Base-by-base conservation (phyloP, 2,888 invertebrate genomes). In the Himalopsyche japonica region DNA sequence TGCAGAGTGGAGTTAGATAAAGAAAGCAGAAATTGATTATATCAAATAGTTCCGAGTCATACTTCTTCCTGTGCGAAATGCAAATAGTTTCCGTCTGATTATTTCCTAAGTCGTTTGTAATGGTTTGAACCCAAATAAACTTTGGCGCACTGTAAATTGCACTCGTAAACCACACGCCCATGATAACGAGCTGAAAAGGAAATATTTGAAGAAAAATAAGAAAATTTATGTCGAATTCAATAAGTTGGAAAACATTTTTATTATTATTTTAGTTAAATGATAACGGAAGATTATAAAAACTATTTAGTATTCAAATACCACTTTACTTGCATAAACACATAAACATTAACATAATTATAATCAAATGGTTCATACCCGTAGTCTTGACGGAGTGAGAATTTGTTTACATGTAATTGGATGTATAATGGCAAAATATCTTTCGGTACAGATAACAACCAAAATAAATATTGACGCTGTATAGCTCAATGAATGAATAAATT, bases 401-500 rank as follows among this genome's bases (percentile, higher is more conserved):
- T 96, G 96, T 89, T 96, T 96, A 89, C 96, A 96, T 49, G 95
- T 95, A 87, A 97, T 96, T 34, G 96, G 97, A 89, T 95, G 97
- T 88, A 96, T 96, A 88, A 96, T 97, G 79, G 97, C 97, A 89
- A 97, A 95, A 90, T 97, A 97, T 87, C 97, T 92, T 89, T 97
- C 97, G 79, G 96, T 95, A 89, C 97, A 97, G 87, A 97, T 96
- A 79, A 97, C 96, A 48, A 98, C 96, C 86, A 98, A 91, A 87
- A 98, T 97, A 89, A 97, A 95, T 88, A 97, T 97, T 24, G 98
- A 97, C 1, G 97, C 97, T 1, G 97, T 97, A 91, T 97, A 97
- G 89, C 97, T 97, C 87, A 98, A 91, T 18, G 96, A 96, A 90
- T 97, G 96, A 27, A 97, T 95, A 89, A 97, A 97, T 92, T 97